These are phyloP conservation scores for Caenorhabditis macrosperma DNA, from an alignment of 2,888 invertebrate genomes.

Conservation along the genomic window DNA sequence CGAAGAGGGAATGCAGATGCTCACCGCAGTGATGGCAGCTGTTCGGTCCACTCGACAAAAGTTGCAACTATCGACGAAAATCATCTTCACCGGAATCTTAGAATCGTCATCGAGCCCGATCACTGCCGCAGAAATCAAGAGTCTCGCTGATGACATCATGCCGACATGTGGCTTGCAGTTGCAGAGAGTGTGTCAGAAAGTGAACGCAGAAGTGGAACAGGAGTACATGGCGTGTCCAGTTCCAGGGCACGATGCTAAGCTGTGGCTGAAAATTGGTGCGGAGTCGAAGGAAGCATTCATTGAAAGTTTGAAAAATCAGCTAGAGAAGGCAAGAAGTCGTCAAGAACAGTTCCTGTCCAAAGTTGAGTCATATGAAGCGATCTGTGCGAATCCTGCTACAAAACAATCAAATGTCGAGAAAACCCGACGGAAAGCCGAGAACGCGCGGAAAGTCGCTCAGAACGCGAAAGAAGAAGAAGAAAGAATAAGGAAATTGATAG, in stretches of 20 bases:
- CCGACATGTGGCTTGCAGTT: conserved; percentile 37
- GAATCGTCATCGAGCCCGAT: background rate
- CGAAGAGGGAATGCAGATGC: conserved; percentile 56
- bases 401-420: conserved; percentile 51
- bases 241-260: conserved; percentile 58
- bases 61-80: conserved; percentile 57
- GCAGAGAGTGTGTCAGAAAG: conserved; percentile 13
- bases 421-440: conserved; percentile 50
- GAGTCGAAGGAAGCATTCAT: conserved; percentile 37
- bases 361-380: conserved; percentile 46
- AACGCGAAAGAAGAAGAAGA: conserved; percentile 57
- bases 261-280: conserved; percentile 60
- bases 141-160: conserved; percentile 45
- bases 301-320: conserved; percentile 40
- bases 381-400: conserved; percentile 47
- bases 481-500: conserved; percentile 53
- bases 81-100: conserved; percentile 60
- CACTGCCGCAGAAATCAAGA: conserved; percentile 17
- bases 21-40: conserved; percentile 57
- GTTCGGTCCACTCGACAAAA: conserved; percentile 61
- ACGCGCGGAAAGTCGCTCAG: conserved; percentile 53
- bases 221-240: conserved; percentile 54
- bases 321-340: conserved; percentile 37
- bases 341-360: conserved; percentile 40
- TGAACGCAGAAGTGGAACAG: conserved; percentile 15